Base-by-base conservation (phyloP, 2,888 invertebrate species). In the Priocnemis perturbator region DNA sequence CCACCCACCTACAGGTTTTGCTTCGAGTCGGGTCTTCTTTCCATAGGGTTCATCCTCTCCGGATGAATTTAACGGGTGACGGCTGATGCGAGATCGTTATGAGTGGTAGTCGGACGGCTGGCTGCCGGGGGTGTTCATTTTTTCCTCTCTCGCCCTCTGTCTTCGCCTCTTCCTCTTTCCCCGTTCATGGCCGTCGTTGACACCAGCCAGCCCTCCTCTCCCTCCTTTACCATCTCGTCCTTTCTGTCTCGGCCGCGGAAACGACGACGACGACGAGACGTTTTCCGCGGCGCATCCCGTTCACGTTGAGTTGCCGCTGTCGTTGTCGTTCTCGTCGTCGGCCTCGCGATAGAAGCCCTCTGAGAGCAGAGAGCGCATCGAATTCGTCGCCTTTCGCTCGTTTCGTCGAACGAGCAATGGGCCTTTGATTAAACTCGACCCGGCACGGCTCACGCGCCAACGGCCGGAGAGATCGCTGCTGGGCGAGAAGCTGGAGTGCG, bases 381-480 rank as follows among this genome's bases (percentile, higher is more conserved):
- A 84, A 86, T 84, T 83, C 83, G 82, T 81, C 82, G 72, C 75
- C 83, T 80, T 37, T 37, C 37, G 37, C 37, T 81, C 79, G 80
- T 84, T 83, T 81, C 82, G 79, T 83, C 83, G 82, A 79, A 79
- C 78, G 79, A 83, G 84, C 84, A 83, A 82, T 85, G 83, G 76
- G 83, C 76, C 84, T 86, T 86, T 87, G 87, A 88, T 87, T 87
- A 87, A 87, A 87, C 83, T 77, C 82, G 76, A 77, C 71, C 74
- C 74, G 74, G 74, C 73, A 71, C 62, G 71, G 64, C 61, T 64
- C 37, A 37, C 37, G 37, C 37, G 37, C 61, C 64, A 73, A 75
- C 67, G 68, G 60, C 67, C 62, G 60, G 71, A 59, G 37, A 37
- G 37, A 5, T 45, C n/a, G 23, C 17, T 17, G 62, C 26, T 26